These are phyloP conservation scores for Abrostola triplasia DNA, from an alignment of 2,888 invertebrate genomes.

Conservation along the genomic window DNA sequence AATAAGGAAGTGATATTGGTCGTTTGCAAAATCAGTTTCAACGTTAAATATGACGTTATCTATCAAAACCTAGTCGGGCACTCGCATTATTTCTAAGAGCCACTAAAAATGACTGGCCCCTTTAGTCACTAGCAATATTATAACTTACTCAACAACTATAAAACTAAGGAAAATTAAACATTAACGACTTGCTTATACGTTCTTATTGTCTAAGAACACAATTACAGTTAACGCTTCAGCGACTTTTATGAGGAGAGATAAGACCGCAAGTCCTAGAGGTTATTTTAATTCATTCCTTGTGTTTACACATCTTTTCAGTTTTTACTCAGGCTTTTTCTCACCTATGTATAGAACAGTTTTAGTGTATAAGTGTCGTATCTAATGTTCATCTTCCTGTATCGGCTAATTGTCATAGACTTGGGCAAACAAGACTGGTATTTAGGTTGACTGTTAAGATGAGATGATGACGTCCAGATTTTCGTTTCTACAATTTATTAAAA, in stretches of 20 bases:
- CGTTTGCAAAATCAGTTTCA: too few species aligned
- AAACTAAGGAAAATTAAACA: slow-evolving; percentile 25
- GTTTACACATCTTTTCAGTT: background rate
- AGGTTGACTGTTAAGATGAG: too few species aligned
- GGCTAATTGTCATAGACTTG: too few species aligned
- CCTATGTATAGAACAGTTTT: too few species aligned
- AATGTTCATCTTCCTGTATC: too few species aligned
- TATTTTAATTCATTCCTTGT: slow-evolving; percentile 1
- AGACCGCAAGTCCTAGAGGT: background rate
- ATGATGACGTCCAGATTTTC: too few species aligned
- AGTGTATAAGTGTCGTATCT: too few species aligned
- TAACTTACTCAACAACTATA: slow-evolving; percentile 7
- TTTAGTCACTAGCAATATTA: slow-evolving; percentile 8
- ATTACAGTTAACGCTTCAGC: slow-evolving; percentile 6
- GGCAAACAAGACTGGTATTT: too few species aligned
- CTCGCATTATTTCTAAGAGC: background rate
- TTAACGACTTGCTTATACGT: slow-evolving; percentile 9
- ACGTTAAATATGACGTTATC: too few species aligned
- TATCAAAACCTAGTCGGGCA: background rate
- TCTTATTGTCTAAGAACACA: slow-evolving; percentile 8
- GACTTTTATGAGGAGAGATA: slow-evolving; percentile 4
- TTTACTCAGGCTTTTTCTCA: background rate
- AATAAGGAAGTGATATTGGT: too few species aligned
- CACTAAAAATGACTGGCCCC: background rate
- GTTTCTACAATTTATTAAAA: too few species aligned